Percentiles rank a stretch among this genome's conserved stretches.
phyloP scores from a whole-genome alignment of 2,113 vertebrate genomes.

The Cyanocitta stelleri region DNA sequence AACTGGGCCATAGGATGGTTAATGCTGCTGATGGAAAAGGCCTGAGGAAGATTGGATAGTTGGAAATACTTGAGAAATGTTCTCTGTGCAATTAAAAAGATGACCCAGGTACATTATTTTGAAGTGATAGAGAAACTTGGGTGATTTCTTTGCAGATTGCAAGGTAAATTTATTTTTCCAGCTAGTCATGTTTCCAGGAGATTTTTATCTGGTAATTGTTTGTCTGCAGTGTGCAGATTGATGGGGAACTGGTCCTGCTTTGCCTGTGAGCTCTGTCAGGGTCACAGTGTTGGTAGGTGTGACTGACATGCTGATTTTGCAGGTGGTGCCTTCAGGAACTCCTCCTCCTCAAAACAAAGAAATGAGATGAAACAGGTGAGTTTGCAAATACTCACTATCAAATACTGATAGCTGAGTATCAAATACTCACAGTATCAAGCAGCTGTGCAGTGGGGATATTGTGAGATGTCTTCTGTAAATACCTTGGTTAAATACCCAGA shows the following conservation, averaged over 20 bases:
- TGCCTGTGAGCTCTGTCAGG: neutral
- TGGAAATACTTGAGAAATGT: neutral
- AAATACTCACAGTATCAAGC: neutral
- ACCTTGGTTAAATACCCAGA: neutral
- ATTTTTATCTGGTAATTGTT: constrained; percentile 53
- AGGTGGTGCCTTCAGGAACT: neutral
- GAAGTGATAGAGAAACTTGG: neutral
- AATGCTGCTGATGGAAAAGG: neutral
- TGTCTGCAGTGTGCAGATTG: neutral
- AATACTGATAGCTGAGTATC: neutral
- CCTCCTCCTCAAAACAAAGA: neutral
- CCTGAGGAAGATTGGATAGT: neutral
- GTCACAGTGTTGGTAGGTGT: neutral
- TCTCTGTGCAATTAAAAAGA: constrained; percentile 13
- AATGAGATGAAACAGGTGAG: neutral
- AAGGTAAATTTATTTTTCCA: neutral
- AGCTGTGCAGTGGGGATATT: accelerated
- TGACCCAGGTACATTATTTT: neutral
- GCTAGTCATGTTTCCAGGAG: neutral
- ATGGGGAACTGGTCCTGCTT: neutral
- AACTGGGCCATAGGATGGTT: neutral
- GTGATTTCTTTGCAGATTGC: constrained; percentile 9
- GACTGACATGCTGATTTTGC: neutral
- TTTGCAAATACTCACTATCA: neutral
- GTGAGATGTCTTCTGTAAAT: neutral